A percentile compares a stretch with the other conserved stretches of the same genome.
These are phyloP conservation scores for Zosterops borbonicus DNA, from an alignment of 2,113 vertebrate genomes.

Conservation along the genomic window DNA sequence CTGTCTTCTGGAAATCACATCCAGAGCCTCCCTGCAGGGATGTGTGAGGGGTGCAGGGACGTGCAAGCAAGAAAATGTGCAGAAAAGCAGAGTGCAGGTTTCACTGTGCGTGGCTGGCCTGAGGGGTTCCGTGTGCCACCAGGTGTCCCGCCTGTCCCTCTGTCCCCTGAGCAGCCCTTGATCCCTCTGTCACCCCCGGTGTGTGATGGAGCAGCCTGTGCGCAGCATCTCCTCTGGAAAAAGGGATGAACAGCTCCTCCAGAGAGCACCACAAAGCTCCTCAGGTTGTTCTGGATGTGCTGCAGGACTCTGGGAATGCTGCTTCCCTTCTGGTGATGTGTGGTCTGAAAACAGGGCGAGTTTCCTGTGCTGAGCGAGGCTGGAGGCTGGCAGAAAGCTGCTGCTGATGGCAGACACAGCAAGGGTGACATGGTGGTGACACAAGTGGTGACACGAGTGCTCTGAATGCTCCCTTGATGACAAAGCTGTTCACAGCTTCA, in stretches of 20 bases:
- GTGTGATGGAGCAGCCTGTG: background rate
- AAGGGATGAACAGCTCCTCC: background rate
- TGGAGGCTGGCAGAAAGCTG: background rate
- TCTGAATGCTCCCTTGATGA: background rate
- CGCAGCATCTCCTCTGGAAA: background rate
- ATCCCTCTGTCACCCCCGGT: background rate
- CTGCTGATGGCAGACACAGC: background rate
- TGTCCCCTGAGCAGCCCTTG: background rate
- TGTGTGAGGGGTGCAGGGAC: background rate
- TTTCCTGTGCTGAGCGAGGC: background rate
- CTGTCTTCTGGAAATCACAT: background rate
- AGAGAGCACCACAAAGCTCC: background rate
- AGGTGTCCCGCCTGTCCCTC: background rate
- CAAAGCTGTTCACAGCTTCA: background rate
- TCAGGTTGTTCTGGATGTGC: background rate
- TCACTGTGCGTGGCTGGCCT: background rate
- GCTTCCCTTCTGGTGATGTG: background rate
- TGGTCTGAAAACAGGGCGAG: background rate
- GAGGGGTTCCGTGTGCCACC: background rate
- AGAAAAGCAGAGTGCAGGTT: background rate
- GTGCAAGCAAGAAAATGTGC: background rate
- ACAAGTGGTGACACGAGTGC: background rate
- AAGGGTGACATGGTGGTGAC: background rate
- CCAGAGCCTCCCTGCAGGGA: background rate
- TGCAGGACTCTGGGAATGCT: background rate